Evolutionary conservation across 92 coral and sea anemone species (phyloP), one percentile per base, ranked within the genome.

Genomic region (Zoanthus sociatus): DNA sequence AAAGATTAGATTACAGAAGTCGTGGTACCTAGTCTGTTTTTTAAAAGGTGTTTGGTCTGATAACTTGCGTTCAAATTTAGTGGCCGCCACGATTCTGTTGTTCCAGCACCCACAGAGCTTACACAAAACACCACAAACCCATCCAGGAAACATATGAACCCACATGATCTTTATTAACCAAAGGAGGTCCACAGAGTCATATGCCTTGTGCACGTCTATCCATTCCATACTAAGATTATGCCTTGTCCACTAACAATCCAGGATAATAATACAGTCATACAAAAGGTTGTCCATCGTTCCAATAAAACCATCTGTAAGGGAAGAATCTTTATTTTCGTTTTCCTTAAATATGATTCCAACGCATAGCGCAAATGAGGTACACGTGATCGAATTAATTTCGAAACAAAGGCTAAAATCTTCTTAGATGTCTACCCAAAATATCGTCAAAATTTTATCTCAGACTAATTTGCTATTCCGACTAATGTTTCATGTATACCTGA

Each of bases 151-250:
- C 9, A 51, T 26, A 14, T 60, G 84, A 15, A 58, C 73, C n/a
- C 9, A n/a, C 73, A 79, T 78, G 70, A 78, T 30, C 26, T 1
- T 79, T 7, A 14, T 58, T 11, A 60, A 70, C 53, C 84, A 79
- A 7, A 53, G 15, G 30, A 31, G 84, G 30, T 79, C 72, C 16
- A 56, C 48, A 0, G 70, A 78, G 71, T 32, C 68, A 78, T 15
- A 66, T 5, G 45, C n/a, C 50, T 58, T 60, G 20, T n/a, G 73
- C 45, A 48, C 15, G 51, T 66, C 56, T n/a, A 70, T 9, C 63
- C 94, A 91, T 16, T 89, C 94, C 89, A 88, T 78, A 60, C 92
- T 92, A 55, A 89, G 47, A 63, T 89, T 89, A 31, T 48, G 46
- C 16, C 66, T 48, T n/a, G 17, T 16, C 17, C 11, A 0, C 1